Conservation (phyloP, 2,113 vertebrate species). For the Zootoca vivipara region DNA sequence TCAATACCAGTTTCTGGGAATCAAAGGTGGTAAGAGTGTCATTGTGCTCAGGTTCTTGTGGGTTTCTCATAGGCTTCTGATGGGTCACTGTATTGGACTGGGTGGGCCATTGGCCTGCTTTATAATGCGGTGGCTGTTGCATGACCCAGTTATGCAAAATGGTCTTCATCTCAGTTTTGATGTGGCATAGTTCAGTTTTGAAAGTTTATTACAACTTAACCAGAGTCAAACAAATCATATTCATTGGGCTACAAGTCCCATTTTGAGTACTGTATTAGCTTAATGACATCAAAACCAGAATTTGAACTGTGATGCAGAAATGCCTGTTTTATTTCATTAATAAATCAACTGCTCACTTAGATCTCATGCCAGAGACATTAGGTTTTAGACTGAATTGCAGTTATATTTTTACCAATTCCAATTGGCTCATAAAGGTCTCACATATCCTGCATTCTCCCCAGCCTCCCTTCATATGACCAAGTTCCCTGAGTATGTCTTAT, state of each 20-base stretch:
- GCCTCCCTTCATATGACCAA: not conserved
- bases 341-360: not conserved
- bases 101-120: not conserved
- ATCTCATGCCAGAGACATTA: not conserved
- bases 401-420: not conserved
- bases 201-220: not conserved
- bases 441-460: not conserved
- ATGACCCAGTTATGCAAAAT: not conserved
- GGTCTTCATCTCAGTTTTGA: not conserved
- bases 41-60: no score
- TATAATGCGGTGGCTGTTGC: not conserved
- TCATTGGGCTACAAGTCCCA: not conserved
- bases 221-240: not conserved
- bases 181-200: not conserved
- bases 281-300: not conserved
- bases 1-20: no score
- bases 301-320: not conserved
- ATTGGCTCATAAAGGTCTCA: not conserved
- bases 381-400: not conserved
- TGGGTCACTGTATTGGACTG: not conserved
- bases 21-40: not conserved
- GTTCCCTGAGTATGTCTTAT: not conserved
- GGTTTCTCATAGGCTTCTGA: no score
- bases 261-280: not conserved
- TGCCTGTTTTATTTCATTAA: not conserved